A percentile compares a stretch with the other conserved stretches of the same genome.
Evolutionary conservation across 2,888 invertebrate species (phyloP).

Genomic region (Choreutis nemorana): DNA sequence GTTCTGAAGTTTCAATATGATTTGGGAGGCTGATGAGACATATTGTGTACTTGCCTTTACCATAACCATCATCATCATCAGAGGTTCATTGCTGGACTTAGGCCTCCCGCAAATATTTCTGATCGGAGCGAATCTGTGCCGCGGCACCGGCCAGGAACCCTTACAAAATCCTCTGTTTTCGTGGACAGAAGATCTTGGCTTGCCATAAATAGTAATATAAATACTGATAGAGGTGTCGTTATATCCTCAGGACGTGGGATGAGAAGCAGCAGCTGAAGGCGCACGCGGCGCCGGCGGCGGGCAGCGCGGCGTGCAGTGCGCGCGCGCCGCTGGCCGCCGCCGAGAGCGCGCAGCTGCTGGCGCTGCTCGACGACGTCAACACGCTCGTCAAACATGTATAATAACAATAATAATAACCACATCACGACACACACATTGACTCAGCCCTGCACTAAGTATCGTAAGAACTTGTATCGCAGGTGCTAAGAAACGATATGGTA

Average conservation of each 20-base stretch:
- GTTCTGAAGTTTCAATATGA: too few species aligned
- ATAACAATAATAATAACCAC: too few species aligned
- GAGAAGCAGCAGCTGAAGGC: conserved; percentile 56
- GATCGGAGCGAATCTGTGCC: conserved; percentile 4
- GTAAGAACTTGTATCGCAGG: too few species aligned
- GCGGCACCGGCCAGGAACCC: background rate
- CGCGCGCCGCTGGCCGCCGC: conserved; percentile 59
- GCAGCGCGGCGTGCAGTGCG: conserved; percentile 14
- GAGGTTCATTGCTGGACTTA: too few species aligned
- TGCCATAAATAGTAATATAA: conserved; percentile 22
- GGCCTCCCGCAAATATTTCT: too few species aligned
- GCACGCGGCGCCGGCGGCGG: conserved; percentile 23
- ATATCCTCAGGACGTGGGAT: conserved; percentile 40
- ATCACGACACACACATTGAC: too few species aligned
- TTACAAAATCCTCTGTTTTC: conserved; percentile 7
- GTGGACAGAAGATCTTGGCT: conserved; percentile 6
- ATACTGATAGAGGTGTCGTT: conserved; percentile 8
- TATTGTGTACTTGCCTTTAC: too few species aligned
- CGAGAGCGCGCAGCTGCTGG: conserved; percentile 75
- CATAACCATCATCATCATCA: too few species aligned
- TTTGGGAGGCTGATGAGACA: too few species aligned
- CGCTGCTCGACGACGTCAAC: conserved; percentile 84
- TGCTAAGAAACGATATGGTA: too few species aligned
- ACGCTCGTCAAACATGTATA: conserved; percentile 87
- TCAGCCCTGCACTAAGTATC: too few species aligned